Conservation (phyloP, 2,113 vertebrate genomes). For the Rafetus swinhoei region DNA sequence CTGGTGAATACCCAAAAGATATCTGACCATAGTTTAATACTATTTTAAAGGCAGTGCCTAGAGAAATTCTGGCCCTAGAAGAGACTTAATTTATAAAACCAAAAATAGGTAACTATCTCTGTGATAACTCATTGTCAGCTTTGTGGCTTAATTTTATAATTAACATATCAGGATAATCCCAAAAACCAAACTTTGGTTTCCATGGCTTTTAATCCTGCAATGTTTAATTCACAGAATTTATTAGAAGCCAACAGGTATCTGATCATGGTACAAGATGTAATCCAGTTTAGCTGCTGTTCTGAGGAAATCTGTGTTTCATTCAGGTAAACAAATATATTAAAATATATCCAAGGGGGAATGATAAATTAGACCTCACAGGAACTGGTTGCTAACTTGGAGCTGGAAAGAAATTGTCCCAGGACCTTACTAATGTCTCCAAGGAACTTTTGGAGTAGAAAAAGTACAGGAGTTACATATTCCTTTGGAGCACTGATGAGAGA, state of each 20-base stretch:
- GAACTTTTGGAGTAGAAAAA: not conserved
- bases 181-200: not conserved
- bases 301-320: constrained; percentile 78
- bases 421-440: too few relatives aligned
- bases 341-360: not conserved
- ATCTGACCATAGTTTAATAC: not conserved
- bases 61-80: not conserved
- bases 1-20: not conserved
- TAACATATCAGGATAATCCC: not conserved
- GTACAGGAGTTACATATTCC: not conserved
- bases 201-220: constrained; percentile 19
- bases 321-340: constrained; percentile 74
- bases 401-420: not conserved
- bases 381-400: not conserved
- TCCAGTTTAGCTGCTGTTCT: constrained; percentile 77
- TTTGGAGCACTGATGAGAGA: too few relatives aligned
- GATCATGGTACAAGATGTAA: constrained; percentile 82
- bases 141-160: not conserved
- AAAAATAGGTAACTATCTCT: not conserved
- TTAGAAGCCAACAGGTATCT: constrained; percentile 84
- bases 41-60: not conserved
- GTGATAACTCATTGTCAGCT: not conserved
- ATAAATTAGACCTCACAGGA: not conserved
- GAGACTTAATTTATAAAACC: not conserved
- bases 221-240: constrained; percentile 75